Evolutionary conservation across 2,113 vertebrate genomes (phyloP), one percentile per base, ranked within the genome.

Genomic region (Odocoileus hemionus): DNA sequence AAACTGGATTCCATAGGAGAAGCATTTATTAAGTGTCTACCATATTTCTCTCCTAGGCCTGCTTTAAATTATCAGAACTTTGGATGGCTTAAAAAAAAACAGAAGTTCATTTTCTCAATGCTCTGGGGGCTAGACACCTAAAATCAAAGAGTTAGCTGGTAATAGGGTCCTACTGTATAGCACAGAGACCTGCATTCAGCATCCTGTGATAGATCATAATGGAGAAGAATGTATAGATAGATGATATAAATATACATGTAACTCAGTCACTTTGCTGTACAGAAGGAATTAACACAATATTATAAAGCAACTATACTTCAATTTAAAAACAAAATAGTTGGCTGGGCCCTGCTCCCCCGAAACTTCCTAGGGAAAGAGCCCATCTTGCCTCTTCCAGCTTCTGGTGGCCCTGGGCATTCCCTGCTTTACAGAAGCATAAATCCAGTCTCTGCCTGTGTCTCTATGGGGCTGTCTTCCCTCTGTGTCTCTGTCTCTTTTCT

Each of bases 281-380:
- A 80, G 78, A 50, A 5, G 17, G 47, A 80, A 52, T 52, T 52
- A 33, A 80, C 47, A n/a, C 78, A 52, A 21, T 50, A 80, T 13
- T 80, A 33, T 80, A 52, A 80, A 21, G 12, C 47, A 80, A 33
- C 78, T 52, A 19, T 13, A 80, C 16, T 6, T 33, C 16, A 80
- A 7, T 33, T 52, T 6, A 52, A 21, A 47, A 80, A 52, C 5
- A 52, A 60, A 33, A 7, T 4, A 43, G 13, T n/a, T 10, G 26
- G 0, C 21, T 30, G 54, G 50, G 26, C 36, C n/a, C 13, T 7
- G 3, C 4, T 57, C 19, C 2, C 33, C 25, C 3, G 12, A 1
- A 80, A 12, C 21, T 25, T 30, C 15, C 47, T 60, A 54, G 47
- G 13, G 4, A 80, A 64, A 60, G 25, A 50, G 4, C 5, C 55